Evolutionary conservation across 2,797 vertebrate genomes (phyloP).

Genomic region (Rhynchotus rufescens): DNA sequence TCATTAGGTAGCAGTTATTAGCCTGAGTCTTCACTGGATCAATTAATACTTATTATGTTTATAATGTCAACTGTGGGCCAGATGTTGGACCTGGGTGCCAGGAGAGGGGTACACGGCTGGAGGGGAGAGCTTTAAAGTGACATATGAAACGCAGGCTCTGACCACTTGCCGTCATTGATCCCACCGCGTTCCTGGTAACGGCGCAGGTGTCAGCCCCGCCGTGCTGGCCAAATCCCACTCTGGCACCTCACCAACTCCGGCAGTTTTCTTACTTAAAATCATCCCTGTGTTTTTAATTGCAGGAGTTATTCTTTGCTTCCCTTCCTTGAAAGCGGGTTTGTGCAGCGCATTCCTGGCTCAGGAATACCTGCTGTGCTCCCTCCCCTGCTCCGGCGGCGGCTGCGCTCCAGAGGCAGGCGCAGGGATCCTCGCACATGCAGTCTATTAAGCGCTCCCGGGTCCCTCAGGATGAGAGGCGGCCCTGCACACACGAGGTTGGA

Average conservation of each 20-base stretch:
- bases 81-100: neutral
- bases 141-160: neutral
- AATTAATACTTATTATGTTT: neutral
- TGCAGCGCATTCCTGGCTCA: neutral
- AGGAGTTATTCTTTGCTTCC: neutral
- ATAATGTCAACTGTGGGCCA: slow-evolving; percentile 27
- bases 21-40: neutral
- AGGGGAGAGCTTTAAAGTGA: neutral
- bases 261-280: neutral
- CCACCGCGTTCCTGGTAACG: accelerated
- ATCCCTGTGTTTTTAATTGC: neutral
- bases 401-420: accelerated
- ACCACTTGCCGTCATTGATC: neutral
- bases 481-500: neutral
- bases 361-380: neutral
- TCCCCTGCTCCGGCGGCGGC: neutral
- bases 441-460: neutral
- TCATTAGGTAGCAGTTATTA: neutral
- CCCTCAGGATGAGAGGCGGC: neutral
- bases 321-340: neutral
- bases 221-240: neutral
- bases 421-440: accelerated
- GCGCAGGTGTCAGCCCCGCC: neutral
- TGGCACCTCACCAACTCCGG: slow-evolving; percentile 16
- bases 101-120: accelerated